phyloP scores from a whole-genome alignment of 1,140 invertebrate genomes.

The Caenorhabditis inopinata region DNA sequence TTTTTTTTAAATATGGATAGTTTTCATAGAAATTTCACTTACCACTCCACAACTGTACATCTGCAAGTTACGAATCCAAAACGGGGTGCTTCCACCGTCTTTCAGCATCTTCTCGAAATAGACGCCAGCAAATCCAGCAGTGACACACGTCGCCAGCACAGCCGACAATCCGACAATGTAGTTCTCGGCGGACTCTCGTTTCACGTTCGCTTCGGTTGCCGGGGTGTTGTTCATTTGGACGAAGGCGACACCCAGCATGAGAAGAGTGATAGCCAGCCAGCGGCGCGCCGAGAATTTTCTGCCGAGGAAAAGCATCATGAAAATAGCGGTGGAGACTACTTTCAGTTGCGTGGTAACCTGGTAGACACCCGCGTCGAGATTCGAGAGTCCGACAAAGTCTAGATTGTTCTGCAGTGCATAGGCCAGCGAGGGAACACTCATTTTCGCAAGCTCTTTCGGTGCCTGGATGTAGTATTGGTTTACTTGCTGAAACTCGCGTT shows the following conservation, averaged over 20 bases:
- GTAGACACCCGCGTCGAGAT: conserved; percentile 64
- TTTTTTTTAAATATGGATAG: too few relatives aligned
- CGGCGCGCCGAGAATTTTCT: conserved; percentile 57
- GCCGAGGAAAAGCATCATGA: conserved; percentile 65
- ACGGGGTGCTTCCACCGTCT: conserved; percentile 61
- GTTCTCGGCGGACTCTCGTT: conserved; percentile 48
- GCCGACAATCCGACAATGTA: conserved; percentile 58
- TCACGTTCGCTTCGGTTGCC: background rate
- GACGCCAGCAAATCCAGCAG: conserved; percentile 65
- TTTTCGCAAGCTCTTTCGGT: conserved; percentile 60
- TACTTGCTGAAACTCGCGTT: conserved; percentile 48
- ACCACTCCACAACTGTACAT: conserved; percentile 58
- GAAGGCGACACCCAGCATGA: conserved; percentile 62
- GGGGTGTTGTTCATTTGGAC: conserved; percentile 60
- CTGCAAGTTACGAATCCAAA: conserved; percentile 65
- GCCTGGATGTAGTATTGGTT: conserved; percentile 57
- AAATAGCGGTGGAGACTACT: conserved; percentile 65
- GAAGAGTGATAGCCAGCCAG: conserved; percentile 62
- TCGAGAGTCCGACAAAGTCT: conserved; percentile 64
- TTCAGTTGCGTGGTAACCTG: conserved; percentile 63
- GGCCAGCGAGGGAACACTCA: conserved; percentile 63
- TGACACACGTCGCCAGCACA: conserved; percentile 62
- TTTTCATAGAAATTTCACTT: conserved; percentile 24
- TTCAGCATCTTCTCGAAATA: conserved; percentile 67
- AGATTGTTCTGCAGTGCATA: conserved; percentile 66